Base-by-base conservation (phyloP, 1,140 invertebrate species). In the Microplitis demolitor region DNA sequence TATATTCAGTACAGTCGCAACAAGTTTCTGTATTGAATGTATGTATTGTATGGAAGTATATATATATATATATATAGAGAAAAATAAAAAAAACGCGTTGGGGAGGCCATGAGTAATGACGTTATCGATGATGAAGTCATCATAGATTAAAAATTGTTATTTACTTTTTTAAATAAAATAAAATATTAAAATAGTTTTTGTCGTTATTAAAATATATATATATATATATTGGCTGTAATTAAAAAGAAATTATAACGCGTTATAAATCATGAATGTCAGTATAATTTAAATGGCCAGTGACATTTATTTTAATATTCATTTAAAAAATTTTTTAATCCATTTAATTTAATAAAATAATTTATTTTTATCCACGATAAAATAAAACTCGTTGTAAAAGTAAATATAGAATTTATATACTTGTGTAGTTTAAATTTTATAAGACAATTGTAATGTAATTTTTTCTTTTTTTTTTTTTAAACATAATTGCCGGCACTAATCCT, bases 31-130 rank as follows among this genome's bases (percentile, higher is more conserved):
- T 56, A 11, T 45, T 13, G 62, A 14, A 14, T 63, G 35, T 39
- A 35, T 34, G 37, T 64, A 35, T 64, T 64, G 11, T 11, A 64
- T 14, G 3, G 39, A 3, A 64, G 33, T 34, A 39, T 33, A 64
- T 14, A n/a, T 24, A 2, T 24, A 24, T 24, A 24, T 24, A 2
- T 24, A 24, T 24, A 24, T 24, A 24, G 24, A 64, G 62, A 34
- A 24, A 45, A 45, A 45, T 45, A 45, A 62, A 62, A 62, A 62
- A 62, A 33, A 24, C 31, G 6, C 11, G 4, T 64, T 33, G 13
- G 34, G 37, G 62, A 35, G 62, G 37, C 33, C 16, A 56, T 24
- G n/a, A 56, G 62, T 37, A 35, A 64, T 61, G 62, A 64, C 62
- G 62, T 8, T 64, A 16, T 64, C 35, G 62, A 14, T 39, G 62